Conservation (phyloP, 2,888 invertebrate genomes). For the Thymelicus lineola region DNA sequence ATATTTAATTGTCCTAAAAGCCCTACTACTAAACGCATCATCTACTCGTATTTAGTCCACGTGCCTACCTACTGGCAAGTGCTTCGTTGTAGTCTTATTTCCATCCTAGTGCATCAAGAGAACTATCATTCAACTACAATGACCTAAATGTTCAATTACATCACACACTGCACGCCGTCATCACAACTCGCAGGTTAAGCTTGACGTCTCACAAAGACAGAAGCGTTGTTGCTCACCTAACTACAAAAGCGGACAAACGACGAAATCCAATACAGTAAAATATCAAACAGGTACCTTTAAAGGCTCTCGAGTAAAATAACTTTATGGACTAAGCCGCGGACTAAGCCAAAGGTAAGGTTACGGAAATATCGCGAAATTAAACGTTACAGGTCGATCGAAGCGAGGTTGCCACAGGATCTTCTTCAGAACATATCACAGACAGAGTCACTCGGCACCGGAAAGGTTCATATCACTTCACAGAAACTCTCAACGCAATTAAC, state of each 20-base stretch:
- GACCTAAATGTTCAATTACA: slow-evolving; percentile 34
- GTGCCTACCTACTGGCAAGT: slow-evolving; percentile 17
- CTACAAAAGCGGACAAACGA: slow-evolving; percentile 72
- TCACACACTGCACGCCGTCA: slow-evolving; percentile 41
- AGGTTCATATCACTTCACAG: slow-evolving; percentile 47
- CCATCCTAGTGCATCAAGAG: slow-evolving; percentile 5
- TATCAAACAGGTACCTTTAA: slow-evolving; percentile 71
- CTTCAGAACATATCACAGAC: slow-evolving; percentile 46
- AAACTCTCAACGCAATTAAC: slow-evolving; percentile 77
- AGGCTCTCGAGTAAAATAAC: slow-evolving; percentile 41
- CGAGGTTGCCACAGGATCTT: slow-evolving; percentile 30
- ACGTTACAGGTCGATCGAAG: slow-evolving; percentile 45
- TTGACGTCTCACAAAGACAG: slow-evolving; percentile 66
- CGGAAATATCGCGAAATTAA: slow-evolving; percentile 45
- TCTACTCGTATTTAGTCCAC: neutral
- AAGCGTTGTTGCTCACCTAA: slow-evolving; percentile 70
- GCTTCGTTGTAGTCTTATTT: neutral
- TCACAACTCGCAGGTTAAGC: slow-evolving; percentile 57
- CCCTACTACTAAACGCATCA: neutral
- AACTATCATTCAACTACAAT: slow-evolving; percentile 13
- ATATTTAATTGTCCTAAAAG: neutral
- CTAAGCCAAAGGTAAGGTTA: slow-evolving; percentile 60
- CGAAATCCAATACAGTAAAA: slow-evolving; percentile 81
- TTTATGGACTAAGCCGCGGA: slow-evolving; percentile 56
- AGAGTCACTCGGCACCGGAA: slow-evolving; percentile 44